Evolutionary conservation across 1,140 invertebrate genomes (phyloP), one percentile per base, ranked within the genome.

Genomic region (Pogonomyrmex barbatus): DNA sequence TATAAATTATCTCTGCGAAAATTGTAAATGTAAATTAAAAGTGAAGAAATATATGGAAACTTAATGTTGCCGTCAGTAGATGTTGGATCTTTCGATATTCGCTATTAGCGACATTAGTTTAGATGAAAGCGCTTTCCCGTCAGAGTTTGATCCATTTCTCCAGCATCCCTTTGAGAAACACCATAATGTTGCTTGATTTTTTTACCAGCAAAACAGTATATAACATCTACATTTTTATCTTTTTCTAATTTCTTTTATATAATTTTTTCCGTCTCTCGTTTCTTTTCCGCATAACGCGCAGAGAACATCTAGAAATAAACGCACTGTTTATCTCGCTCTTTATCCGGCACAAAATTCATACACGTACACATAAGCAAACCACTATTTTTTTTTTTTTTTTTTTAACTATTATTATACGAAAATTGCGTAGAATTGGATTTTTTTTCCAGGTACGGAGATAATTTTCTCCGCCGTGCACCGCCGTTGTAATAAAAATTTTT

Each of bases 401-500:
- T 60, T 60, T 60, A 83, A 58, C 24, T n/a, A 14, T 62, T 68
- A 8, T 9, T 9, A 24, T 0, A 71, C 6, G 17, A 50, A 83
- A 83, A 73, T 73, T 62, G 42, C 54, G 33, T 33, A 17, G 36
- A 83, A 83, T 83, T 83, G 47, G 42, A 24, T 24, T 24, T 24
- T 75, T 75, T 83, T 83, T 42, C 62, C 77, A 47, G 24, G 42
- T n/a, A 75, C 52, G 50, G 36, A 14, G 9, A 12, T 36, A 60
- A 82, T 58, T 73, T 33, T 9, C 42, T 47, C 14, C 47, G 10
- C 24, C 24, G 42, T 33, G 67, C 63, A 67, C 47, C 77, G 39
- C 14, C 33, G 63, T 75, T 60, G 42, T 50, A 83, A 82, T 71
- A 62, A 62, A 60, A 54, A 47, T 82, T 24, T 83, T 83, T 83